Evolutionary conservation across 2,113 vertebrate species (phyloP).

Genomic region (Trochalopteron elliotii): DNA sequence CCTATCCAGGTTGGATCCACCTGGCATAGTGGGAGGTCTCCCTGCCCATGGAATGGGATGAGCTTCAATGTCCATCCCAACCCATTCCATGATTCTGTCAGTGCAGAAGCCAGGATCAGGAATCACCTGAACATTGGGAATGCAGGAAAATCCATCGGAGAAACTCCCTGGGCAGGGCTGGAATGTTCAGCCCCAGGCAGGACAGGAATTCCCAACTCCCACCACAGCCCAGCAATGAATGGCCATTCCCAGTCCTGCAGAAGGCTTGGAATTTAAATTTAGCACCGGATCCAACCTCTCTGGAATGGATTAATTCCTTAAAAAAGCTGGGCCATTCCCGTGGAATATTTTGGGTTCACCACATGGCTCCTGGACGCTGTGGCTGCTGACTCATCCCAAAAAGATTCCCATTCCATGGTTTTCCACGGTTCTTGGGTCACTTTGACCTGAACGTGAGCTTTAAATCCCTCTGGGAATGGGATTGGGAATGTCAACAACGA

Average conservation of each 20-base stretch:
- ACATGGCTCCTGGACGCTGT: not conserved
- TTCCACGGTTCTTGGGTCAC: not conserved
- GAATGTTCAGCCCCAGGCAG: not conserved
- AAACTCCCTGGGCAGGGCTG: not conserved
- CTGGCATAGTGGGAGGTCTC: accelerated
- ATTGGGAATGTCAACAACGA: not conserved
- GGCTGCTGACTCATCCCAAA: not conserved
- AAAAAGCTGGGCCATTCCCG: accelerated
- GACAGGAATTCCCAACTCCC: not conserved
- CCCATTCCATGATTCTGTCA: not conserved
- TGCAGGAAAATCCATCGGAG: accelerated
- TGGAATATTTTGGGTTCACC: not conserved
- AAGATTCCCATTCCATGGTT: not conserved
- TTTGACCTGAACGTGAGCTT: not conserved
- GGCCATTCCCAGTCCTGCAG: accelerated
- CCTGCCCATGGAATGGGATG: too few species aligned
- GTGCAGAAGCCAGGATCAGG: accelerated
- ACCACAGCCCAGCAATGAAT: not conserved
- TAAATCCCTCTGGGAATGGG: not conserved
- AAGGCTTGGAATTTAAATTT: not conserved
- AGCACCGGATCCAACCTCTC: not conserved
- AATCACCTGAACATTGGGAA: not conserved
- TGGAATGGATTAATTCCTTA: accelerated
- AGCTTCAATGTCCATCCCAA: not conserved
- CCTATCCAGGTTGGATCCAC: not conserved